phyloP scores from a whole-genome alignment of 2,888 invertebrate genomes.

The Tanytarsus gracilentus region DNA sequence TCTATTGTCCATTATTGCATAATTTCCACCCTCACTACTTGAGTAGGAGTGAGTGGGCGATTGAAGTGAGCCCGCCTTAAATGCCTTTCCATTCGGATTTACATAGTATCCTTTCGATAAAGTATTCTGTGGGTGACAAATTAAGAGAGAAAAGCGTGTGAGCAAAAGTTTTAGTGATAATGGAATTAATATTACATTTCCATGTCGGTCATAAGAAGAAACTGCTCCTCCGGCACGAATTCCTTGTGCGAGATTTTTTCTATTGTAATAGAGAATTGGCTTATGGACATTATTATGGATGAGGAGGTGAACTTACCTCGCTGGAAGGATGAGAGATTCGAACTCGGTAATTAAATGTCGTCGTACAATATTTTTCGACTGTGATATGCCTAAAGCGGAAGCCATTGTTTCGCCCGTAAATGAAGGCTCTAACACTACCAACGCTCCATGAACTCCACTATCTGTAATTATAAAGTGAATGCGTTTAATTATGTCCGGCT shows the following conservation, averaged over 20 bases:
- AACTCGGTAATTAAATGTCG: conserved; percentile 85
- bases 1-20: conserved; percentile 32
- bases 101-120: conserved; percentile 40
- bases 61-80: conserved; percentile 41
- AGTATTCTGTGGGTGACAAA: conserved; percentile 31
- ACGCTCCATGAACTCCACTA: conserved; percentile 89
- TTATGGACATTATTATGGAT: background rate
- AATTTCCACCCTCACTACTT: conserved; percentile 43
- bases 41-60: conserved; percentile 45
- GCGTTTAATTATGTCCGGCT: background rate
- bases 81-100: conserved; percentile 26
- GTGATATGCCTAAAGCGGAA: conserved; percentile 82
- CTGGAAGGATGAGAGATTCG: conserved; percentile 82
- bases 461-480: conserved; percentile 46
- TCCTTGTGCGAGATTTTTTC: conserved; percentile 45
- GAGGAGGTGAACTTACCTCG: conserved; percentile 58
- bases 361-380: conserved; percentile 85
- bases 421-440: conserved; percentile 86
- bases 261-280: conserved; percentile 30
- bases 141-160: conserved; percentile 4
- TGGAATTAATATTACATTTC: conserved; percentile 18
- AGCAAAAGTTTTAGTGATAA: conserved; percentile 5
- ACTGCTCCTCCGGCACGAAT: conserved; percentile 43
- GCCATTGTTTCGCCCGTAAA: conserved; percentile 94
- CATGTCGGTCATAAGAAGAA: conserved; percentile 30